A percentile compares a stretch with the other conserved stretches of the same genome.
Conservation (phyloP, 2,888 invertebrate genomes). For the Ophion ventricosus region DNA sequence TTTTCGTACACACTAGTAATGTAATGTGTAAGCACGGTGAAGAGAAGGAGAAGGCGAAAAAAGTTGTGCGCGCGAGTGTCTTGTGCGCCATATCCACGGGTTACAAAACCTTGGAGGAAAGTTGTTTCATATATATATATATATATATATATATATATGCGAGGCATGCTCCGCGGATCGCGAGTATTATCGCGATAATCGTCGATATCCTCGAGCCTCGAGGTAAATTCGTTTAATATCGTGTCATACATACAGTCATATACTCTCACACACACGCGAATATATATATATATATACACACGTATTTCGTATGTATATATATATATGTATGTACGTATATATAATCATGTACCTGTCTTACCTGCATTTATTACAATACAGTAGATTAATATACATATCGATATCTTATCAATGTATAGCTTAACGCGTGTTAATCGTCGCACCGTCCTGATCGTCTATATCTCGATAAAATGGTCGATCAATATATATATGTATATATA, state of each 20-base stretch:
- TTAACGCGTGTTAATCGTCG: constrained; percentile 59
- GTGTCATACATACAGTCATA: too few relatives aligned
- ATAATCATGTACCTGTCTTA: constrained; percentile 37
- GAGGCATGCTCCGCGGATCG: constrained; percentile 67
- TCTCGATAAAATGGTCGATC: constrained; percentile 43
- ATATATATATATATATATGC: constrained; percentile 64
- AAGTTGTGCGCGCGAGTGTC: neutral
- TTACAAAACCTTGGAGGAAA: constrained; percentile 42
- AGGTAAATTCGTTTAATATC: constrained; percentile 57
- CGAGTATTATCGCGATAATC: constrained; percentile 66
- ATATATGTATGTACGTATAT: neutral
- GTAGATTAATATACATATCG: constrained; percentile 57
- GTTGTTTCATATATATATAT: constrained; percentile 30
- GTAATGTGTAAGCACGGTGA: too few relatives aligned
- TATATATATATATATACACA: too few relatives aligned
- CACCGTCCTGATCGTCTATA: constrained; percentile 55
- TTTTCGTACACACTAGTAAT: neutral
- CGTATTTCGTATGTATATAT: constrained; percentile 8
- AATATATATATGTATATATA: too few relatives aligned
- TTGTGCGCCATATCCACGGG: constrained; percentile 6
- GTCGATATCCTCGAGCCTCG: constrained; percentile 62
- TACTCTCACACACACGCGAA: too few relatives aligned
- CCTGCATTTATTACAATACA: constrained; percentile 46
- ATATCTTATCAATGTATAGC: constrained; percentile 47
- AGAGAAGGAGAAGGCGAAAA: constrained; percentile 5